phyloP scores from a whole-genome alignment of 2,888 invertebrate genomes.

The Mylabris sibirica region DNA sequence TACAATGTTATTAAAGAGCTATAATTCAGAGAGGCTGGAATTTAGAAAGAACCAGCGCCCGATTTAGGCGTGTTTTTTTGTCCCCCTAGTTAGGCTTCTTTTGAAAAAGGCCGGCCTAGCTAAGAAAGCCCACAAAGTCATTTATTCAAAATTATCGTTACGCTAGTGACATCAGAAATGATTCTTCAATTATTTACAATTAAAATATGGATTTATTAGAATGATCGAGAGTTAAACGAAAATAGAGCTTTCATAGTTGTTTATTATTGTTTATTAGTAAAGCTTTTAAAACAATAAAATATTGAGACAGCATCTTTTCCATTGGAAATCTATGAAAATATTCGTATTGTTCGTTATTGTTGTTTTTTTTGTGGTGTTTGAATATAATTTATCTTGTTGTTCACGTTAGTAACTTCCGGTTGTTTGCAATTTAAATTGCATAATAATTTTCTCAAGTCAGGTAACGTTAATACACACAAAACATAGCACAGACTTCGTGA shows the following conservation, averaged over 20 bases:
- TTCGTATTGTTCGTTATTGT: not conserved
- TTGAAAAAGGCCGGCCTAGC: too few relatives aligned
- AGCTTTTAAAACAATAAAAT: not conserved
- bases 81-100: too few relatives aligned
- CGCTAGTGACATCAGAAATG: too few relatives aligned
- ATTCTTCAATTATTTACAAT: too few relatives aligned
- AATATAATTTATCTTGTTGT: not conserved
- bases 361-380: not conserved
- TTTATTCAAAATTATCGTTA: too few relatives aligned
- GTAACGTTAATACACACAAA: not conserved
- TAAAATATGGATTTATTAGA: too few relatives aligned
- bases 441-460: conserved; percentile 5
- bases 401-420: not conserved
- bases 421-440: conserved; percentile 9
- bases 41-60: too few relatives aligned
- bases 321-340: not conserved
- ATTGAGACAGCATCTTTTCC: not conserved
- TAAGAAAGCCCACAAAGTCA: too few relatives aligned
- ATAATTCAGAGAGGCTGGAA: not conserved
- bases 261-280: not conserved
- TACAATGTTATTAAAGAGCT: not conserved
- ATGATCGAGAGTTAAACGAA: too few relatives aligned
- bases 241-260: not conserved
- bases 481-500: not conserved
- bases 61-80: too few relatives aligned